Percentiles rank a stretch among this genome's conserved stretches.
These are phyloP conservation scores for Oreonectes daqikongensis DNA, from an alignment of 2,797 vertebrate species.

Conservation along the genomic window DNA sequence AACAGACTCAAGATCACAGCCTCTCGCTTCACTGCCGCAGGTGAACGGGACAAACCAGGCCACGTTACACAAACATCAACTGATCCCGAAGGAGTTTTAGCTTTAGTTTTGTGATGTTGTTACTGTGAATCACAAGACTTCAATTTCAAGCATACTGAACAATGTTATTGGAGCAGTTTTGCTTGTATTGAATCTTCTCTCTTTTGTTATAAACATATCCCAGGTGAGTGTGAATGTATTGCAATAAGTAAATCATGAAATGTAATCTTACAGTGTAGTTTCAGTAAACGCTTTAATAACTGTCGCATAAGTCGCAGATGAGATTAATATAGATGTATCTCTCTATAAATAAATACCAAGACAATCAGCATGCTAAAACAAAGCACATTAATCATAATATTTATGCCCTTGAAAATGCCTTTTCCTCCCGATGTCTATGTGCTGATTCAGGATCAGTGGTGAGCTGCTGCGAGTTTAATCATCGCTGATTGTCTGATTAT, in stretches of 20 bases:
- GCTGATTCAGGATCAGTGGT: conserved; percentile 55
- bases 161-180: not conserved
- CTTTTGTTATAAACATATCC: conserved; percentile 12
- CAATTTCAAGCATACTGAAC: not conserved
- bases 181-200: conserved; percentile 18
- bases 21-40: not conserved
- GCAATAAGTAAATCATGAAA: no score
- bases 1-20: no score
- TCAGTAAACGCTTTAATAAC: no score
- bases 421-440: conserved; percentile 19
- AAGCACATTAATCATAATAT: conserved; percentile 33
- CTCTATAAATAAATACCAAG: no score
- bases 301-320: no score
- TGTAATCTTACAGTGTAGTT: no score
- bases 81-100: conserved; percentile 1
- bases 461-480: conserved; percentile 68
- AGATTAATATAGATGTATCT: no score
- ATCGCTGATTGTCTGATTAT: conserved; percentile 75
- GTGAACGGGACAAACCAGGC: not conserved
- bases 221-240: not conserved
- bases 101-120: not conserved
- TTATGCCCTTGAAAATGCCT: conserved; percentile 16
- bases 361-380: not conserved
- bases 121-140: not conserved
- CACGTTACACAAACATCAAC: conserved; percentile 10